Percentiles rank a stretch among this genome's conserved stretches.
phyloP scores from a whole-genome alignment of 2,888 invertebrate species.

The Mesodorylaimus sp. region DNA sequence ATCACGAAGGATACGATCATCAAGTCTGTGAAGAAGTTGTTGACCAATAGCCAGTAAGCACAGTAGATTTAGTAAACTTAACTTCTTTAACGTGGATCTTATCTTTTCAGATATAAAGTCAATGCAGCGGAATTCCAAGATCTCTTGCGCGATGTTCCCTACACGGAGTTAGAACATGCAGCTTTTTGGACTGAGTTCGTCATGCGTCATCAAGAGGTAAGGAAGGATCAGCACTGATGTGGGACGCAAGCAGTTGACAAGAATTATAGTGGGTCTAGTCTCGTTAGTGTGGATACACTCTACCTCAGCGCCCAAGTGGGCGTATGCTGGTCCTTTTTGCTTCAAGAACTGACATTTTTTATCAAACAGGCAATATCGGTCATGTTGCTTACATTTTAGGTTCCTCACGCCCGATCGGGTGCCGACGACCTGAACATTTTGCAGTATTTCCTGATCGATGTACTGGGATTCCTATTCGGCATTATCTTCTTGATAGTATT shows the following conservation, averaged over 20 bases:
- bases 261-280: too few relatives aligned
- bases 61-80: background rate
- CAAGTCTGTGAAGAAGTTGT: conserved; percentile 14
- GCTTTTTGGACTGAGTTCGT: conserved; percentile 31
- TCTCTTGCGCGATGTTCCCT: conserved; percentile 27
- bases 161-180: conserved; percentile 27
- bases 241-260: too few relatives aligned
- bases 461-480: conserved; percentile 22
- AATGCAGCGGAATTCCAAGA: conserved; percentile 27
- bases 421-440: conserved; percentile 28
- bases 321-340: too few relatives aligned
- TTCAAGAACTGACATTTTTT: too few relatives aligned
- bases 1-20: conserved; percentile 12
- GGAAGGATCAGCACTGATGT: too few relatives aligned
- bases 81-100: background rate
- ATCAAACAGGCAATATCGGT: too few relatives aligned
- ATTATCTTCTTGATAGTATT: background rate
- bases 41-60: conserved; percentile 14
- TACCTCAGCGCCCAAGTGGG: too few relatives aligned
- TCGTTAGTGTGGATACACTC: too few relatives aligned
- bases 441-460: conserved; percentile 30
- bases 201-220: conserved; percentile 27
- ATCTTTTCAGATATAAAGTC: conserved; percentile 19
- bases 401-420: conserved; percentile 27
- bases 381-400: too few relatives aligned